phyloP scores from a whole-genome alignment of 2,888 invertebrate species.

The Drosophila rubida region DNA sequence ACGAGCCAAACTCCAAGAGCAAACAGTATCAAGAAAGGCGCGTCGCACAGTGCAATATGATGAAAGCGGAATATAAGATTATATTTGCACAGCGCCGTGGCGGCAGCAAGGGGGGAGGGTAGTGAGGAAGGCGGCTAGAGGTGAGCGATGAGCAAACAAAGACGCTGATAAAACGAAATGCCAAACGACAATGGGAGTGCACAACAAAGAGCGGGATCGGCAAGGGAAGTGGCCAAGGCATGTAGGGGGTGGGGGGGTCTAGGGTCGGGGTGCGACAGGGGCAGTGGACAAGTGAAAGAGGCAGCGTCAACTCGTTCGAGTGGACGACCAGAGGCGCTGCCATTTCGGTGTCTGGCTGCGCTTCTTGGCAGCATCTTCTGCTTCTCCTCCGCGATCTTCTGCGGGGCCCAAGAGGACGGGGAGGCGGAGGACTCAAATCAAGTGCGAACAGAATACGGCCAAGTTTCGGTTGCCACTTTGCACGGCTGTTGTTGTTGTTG shows the following conservation, averaged over 20 bases:
- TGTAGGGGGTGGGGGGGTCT: neutral
- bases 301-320: conserved; percentile 69
- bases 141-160: conserved; percentile 75
- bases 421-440: conserved; percentile 48
- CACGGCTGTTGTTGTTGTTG: conserved; percentile 26
- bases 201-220: conserved; percentile 64
- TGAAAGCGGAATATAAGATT: conserved; percentile 78
- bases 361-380: conserved; percentile 28
- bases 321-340: conserved; percentile 75
- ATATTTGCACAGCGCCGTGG: conserved; percentile 62
- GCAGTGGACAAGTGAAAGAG: conserved; percentile 65
- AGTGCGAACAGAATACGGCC: conserved; percentile 76
- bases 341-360: conserved; percentile 74
- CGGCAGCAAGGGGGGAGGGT: neutral
- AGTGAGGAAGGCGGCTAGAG: conserved; percentile 30
- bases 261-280: neutral
- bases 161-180: conserved; percentile 75
- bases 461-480: conserved; percentile 69
- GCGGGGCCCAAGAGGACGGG: neutral
- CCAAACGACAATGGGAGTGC: conserved; percentile 79
- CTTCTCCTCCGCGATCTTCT: too few species aligned
- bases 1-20: conserved; percentile 44
- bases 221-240: neutral
- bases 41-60: conserved; percentile 61
- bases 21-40: conserved; percentile 66